Conservation (phyloP, 2,888 invertebrate species). For the Physocephala rufipes region DNA sequence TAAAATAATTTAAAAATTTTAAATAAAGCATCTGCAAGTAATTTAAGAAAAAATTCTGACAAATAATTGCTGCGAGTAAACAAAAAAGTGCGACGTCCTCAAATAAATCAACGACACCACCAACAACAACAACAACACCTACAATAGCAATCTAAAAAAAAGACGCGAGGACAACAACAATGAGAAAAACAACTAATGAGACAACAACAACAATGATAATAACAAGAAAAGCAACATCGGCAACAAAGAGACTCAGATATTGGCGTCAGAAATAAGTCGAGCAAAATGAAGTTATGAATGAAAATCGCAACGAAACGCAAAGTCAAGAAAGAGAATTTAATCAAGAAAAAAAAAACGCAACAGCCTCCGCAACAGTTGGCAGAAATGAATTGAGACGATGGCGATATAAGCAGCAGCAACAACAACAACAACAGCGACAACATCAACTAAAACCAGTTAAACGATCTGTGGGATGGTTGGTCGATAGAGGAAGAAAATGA, state of each 20-base stretch:
- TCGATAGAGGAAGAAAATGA: too few species aligned
- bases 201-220: too few species aligned
- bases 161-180: neutral
- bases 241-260: conserved; percentile 10
- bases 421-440: conserved; percentile 13
- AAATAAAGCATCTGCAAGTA: conserved; percentile 3
- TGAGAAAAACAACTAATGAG: conserved; percentile 41
- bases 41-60: neutral
- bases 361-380: conserved; percentile 33
- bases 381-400: neutral
- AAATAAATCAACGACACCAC: neutral
- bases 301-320: conserved; percentile 38
- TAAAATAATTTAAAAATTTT: neutral
- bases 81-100: too few species aligned
- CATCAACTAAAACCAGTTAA: conserved; percentile 15
- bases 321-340: conserved; percentile 30
- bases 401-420: conserved; percentile 16
- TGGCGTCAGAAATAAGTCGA: too few species aligned
- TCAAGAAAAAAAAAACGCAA: conserved; percentile 49
- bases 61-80: neutral
- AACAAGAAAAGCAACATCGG: neutral
- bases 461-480: conserved; percentile 21
- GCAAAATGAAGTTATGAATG: conserved; percentile 42
- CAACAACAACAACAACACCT: conserved; percentile 29
- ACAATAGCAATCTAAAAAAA: conserved; percentile 29